Evolutionary conservation across 2,113 vertebrate species (phyloP).

Genomic region (Crotalus helleri): DNA sequence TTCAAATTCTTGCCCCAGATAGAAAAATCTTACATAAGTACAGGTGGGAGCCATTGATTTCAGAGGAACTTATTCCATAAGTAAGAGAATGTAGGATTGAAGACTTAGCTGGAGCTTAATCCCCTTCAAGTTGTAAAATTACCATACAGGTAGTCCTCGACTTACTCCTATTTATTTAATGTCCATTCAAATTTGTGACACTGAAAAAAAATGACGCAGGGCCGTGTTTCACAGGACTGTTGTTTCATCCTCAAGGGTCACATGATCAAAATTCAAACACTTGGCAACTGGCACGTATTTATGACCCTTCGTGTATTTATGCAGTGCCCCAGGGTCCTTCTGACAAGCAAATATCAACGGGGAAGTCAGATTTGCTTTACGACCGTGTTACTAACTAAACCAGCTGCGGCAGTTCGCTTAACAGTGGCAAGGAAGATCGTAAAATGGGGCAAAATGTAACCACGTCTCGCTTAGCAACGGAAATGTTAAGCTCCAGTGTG

Average conservation of each 20-base stretch:
- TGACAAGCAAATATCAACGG: neutral
- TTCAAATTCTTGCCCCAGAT: neutral
- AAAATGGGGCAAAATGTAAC: neutral
- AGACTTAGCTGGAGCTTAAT: slow-evolving; percentile 2
- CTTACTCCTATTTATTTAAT: neutral
- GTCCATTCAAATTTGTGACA: neutral
- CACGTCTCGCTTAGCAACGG: rapidly evolving
- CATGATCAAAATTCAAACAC: neutral
- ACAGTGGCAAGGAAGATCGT: neutral
- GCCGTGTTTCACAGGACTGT: neutral
- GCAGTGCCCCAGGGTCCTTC: neutral
- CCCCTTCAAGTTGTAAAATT: slow-evolving; percentile 27
- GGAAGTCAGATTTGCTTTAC: neutral
- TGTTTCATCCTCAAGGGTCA: neutral
- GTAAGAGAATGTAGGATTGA: neutral
- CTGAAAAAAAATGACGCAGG: neutral
- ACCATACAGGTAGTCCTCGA: neutral
- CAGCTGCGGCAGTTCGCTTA: neutral
- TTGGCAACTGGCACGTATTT: neutral
- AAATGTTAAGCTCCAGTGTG: neutral
- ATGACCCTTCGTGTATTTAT: no score
- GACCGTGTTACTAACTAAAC: neutral
- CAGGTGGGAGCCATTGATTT: neutral
- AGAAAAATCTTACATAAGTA: neutral
- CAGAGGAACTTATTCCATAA: neutral